These are phyloP conservation scores for Trachelus tabidus DNA, from an alignment of 2,888 invertebrate genomes.

Conservation along the genomic window DNA sequence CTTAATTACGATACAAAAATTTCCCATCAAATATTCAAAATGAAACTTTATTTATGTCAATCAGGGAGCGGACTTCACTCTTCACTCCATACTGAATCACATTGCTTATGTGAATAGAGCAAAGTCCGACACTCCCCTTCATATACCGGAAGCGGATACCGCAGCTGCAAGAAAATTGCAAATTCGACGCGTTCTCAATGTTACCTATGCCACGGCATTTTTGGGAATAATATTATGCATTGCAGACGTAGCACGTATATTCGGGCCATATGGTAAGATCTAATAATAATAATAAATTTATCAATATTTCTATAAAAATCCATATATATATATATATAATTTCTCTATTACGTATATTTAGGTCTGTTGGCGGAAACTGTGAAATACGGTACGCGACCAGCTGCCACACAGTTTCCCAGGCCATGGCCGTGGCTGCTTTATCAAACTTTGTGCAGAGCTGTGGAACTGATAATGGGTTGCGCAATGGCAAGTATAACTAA, in stretches of 20 bases:
- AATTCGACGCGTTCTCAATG: slow-evolving; percentile 67
- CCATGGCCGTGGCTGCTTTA: slow-evolving; percentile 71
- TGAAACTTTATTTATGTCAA: background rate
- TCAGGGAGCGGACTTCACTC: slow-evolving; percentile 64
- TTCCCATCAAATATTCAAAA: background rate
- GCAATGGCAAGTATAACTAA: slow-evolving; percentile 70
- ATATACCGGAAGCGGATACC: slow-evolving; percentile 56
- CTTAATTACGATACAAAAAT: background rate
- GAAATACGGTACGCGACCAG: slow-evolving; percentile 43
- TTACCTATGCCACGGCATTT: slow-evolving; percentile 68
- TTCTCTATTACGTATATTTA: slow-evolving; percentile 23
- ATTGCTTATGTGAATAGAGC: slow-evolving; percentile 69
- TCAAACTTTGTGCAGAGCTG: slow-evolving; percentile 67
- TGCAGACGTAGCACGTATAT: slow-evolving; percentile 67
- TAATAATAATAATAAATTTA: background rate
- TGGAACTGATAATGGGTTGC: slow-evolving; percentile 68
- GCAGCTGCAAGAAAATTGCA: slow-evolving; percentile 60
- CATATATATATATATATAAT: background rate
- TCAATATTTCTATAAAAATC: background rate
- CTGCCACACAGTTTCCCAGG: slow-evolving; percentile 48
- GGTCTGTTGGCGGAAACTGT: slow-evolving; percentile 53
- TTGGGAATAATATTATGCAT: slow-evolving; percentile 69
- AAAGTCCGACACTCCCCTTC: slow-evolving; percentile 56
- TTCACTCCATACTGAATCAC: slow-evolving; percentile 69
- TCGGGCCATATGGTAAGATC: slow-evolving; percentile 68